These are phyloP conservation scores for Epinotia bilunana DNA, from an alignment of 2,888 invertebrate species.

Conservation along the genomic window DNA sequence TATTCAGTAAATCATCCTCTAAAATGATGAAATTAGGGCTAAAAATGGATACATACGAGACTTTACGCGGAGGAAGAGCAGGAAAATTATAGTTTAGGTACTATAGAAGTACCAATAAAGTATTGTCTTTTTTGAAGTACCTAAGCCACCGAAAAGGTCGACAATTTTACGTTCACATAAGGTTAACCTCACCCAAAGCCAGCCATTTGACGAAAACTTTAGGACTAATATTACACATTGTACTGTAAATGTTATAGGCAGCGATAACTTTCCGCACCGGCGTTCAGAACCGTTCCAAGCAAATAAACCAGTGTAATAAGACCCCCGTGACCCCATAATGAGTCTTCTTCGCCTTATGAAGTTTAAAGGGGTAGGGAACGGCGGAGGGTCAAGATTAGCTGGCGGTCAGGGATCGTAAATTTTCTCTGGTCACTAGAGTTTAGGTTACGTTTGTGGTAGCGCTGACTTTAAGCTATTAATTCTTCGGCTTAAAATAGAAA, in stretches of 20 bases:
- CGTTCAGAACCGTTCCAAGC: constrained; percentile 28
- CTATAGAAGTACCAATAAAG: not conserved
- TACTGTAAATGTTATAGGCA: constrained; percentile 38
- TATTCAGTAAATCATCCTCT: too few species aligned
- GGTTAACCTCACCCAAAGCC: not conserved
- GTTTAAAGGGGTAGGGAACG: constrained; percentile 29
- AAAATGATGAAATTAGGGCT: too few species aligned
- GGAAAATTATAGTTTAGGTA: too few species aligned
- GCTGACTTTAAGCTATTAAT: constrained; percentile 41
- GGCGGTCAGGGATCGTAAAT: constrained; percentile 41
- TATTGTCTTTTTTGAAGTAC: not conserved
- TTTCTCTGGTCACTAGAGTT: constrained; percentile 41
- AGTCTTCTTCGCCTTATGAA: constrained; percentile 24
- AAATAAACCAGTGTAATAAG: constrained; percentile 27
- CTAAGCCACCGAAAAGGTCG: not conserved
- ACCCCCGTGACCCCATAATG: constrained; percentile 21
- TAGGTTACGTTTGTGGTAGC: constrained; percentile 39
- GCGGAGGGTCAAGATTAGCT: constrained; percentile 6
- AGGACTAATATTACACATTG: constrained; percentile 39
- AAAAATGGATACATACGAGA: too few species aligned
- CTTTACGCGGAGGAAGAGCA: too few species aligned
- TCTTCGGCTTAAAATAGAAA: constrained; percentile 27
- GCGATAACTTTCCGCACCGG: constrained; percentile 42
- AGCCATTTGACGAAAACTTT: constrained; percentile 32
- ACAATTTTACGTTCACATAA: not conserved